Conservation (phyloP, 1,140 invertebrate genomes). For the Leptestheria dahalacensis region DNA sequence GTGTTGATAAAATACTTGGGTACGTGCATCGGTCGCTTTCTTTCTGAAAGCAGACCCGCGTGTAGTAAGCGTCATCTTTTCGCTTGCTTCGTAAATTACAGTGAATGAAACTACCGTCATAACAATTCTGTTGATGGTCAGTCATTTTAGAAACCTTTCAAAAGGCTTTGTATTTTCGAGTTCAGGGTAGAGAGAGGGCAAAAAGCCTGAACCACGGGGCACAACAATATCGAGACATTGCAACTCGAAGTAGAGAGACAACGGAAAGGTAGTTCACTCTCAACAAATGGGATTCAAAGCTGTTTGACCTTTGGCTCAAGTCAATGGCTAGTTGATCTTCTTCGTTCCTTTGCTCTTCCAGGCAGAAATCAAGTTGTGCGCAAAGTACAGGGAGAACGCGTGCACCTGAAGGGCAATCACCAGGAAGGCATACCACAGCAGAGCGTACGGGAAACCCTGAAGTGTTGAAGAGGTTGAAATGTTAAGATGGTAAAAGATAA, state of each 20-base stretch:
- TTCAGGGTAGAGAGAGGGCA: neutral
- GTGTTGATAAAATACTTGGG: no score
- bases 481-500: slow-evolving; percentile 1
- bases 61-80: no score
- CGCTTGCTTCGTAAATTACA: no score
- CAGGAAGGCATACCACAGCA: slow-evolving; percentile 89
- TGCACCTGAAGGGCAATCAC: slow-evolving; percentile 79
- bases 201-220: neutral
- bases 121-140: no score
- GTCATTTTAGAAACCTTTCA: no score
- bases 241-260: neutral
- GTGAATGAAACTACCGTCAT: no score
- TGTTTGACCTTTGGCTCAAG: no score
- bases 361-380: slow-evolving; percentile 63
- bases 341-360: slow-evolving; percentile 62
- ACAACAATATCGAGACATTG: neutral
- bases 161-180: neutral
- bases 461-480: slow-evolving; percentile 25
- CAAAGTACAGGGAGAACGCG: slow-evolving; percentile 75
- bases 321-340: slow-evolving; percentile 30
- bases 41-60: no score
- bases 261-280: neutral
- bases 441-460: slow-evolving; percentile 74
- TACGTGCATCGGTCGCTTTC: no score
- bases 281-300: no score